Base-by-base conservation (phyloP, 53 echinoderm and acorn worm genomes). In the Pentamera pediparva region DNA sequence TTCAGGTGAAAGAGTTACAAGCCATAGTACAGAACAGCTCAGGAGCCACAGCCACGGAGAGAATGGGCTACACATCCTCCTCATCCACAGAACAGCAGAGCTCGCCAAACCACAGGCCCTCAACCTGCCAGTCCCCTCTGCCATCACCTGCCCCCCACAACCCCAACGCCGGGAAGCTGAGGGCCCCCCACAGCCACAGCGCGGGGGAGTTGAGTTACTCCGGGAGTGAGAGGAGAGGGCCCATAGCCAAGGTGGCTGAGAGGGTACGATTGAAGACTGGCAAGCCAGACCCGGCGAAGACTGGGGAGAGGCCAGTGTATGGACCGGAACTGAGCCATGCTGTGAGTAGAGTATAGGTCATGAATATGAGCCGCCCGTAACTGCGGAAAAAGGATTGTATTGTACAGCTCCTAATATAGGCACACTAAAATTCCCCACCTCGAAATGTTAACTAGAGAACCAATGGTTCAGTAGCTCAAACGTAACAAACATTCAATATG, bases 161-260 rank as follows among this genome's bases (percentile, higher is more conserved):
- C 39, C 64, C 88, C 71, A 91, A 96, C 87, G 88, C 96, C 28
- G n/a, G n/a, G n/a, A n/a, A n/a, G n/a, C n/a, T n/a, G n/a, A n/a
- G n/a, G n/a, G n/a, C n/a, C n/a, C n/a, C n/a, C n/a, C n/a, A n/a
- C n/a, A n/a, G n/a, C n/a, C n/a, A n/a, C n/a, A 96, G 96, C 75
- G 91, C 96, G 5, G 96, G 96, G 5, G 96, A 98, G 61, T 72
- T 89, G 7, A 91, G 98, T 37, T 56, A 85, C 56, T 83, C 88
- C 15, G 88, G 91, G 32, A 91, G 88, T 41, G 98, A 98, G 56
- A 78, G 88, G 38, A 72, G 86, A 35, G 77, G 83, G 2, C 88
- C 98, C 1, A 76, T 98, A 11, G 91, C 91, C n/a, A 98, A 98
- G 51, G 89, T 98, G 0, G 91, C 98, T 0, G 98, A 91, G 79